Percentiles rank a stretch among this genome's conserved stretches.
These are phyloP conservation scores for Benthosema pterotum DNA, from an alignment of 2,797 vertebrate genomes.

Conservation along the genomic window DNA sequence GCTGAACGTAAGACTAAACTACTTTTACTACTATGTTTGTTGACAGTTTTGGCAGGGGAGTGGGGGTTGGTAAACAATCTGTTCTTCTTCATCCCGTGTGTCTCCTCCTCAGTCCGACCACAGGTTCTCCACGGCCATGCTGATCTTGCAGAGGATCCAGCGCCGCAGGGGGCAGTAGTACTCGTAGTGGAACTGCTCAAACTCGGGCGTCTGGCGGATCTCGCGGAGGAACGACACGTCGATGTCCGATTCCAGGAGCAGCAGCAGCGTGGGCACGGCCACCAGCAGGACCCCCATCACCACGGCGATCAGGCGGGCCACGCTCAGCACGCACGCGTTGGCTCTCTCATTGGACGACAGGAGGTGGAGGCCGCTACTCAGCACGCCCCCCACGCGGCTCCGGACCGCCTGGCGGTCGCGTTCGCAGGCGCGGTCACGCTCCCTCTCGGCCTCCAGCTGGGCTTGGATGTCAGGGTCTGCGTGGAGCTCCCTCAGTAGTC, in stretches of 20 bases:
- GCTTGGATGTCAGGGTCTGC: slow-evolving; percentile 90
- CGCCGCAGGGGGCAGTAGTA: slow-evolving; percentile 95
- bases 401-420: slow-evolving; percentile 81
- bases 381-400: slow-evolving; percentile 64
- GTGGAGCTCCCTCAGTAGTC: slow-evolving; percentile 89
- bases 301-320: slow-evolving; percentile 88
- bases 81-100: slow-evolving; percentile 5
- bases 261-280: slow-evolving; percentile 91
- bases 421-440: slow-evolving; percentile 86
- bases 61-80: too few relatives aligned
- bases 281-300: slow-evolving; percentile 88
- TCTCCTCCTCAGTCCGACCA: slow-evolving; percentile 83
- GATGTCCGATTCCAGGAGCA: slow-evolving; percentile 95
- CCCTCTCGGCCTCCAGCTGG: slow-evolving; percentile 88
- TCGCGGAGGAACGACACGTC: slow-evolving; percentile 96
- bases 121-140: slow-evolving; percentile 84
- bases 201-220: slow-evolving; percentile 95
- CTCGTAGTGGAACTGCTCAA: slow-evolving; percentile 96
- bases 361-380: slow-evolving; percentile 85
- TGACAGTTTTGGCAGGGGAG: slow-evolving; percentile 22
- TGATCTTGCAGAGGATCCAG: slow-evolving; percentile 92
- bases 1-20: slow-evolving; percentile 44
- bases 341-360: slow-evolving; percentile 87
- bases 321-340: slow-evolving; percentile 88
- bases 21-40: slow-evolving; percentile 49